These are phyloP conservation scores for Sebastes flavidus DNA, from an alignment of 2,797 vertebrate genomes.

Conservation along the genomic window DNA sequence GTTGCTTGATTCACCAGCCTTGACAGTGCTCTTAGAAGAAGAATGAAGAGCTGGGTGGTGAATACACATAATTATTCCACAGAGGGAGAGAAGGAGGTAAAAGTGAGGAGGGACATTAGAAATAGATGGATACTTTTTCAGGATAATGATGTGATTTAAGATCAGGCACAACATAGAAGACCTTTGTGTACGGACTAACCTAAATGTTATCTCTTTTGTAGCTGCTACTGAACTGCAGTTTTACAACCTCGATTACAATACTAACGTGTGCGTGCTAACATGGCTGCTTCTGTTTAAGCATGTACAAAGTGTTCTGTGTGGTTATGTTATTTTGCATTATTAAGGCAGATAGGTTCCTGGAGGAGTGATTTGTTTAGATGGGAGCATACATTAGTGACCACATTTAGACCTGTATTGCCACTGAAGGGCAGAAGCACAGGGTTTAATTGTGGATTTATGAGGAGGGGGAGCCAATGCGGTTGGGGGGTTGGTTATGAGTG, in stretches of 20 bases:
- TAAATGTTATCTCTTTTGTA: no score
- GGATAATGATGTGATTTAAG: background rate
- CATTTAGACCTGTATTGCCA: background rate
- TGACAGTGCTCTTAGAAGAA: background rate
- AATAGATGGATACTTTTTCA: background rate
- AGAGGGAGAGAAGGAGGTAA: background rate
- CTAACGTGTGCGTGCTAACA: background rate
- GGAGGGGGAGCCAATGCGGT: background rate
- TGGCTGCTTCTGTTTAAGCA: background rate
- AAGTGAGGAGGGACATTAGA: background rate
- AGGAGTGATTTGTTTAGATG: background rate
- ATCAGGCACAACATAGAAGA: background rate
- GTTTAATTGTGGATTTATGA: background rate
- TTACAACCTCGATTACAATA: background rate
- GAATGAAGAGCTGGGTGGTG: background rate
- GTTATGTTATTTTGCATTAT: background rate
- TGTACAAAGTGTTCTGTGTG: no score
- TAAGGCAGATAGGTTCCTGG: background rate
- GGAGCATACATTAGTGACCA: background rate
- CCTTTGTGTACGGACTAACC: background rate
- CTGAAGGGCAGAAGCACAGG: background rate
- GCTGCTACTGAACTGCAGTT: background rate
- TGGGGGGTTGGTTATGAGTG: background rate
- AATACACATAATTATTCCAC: conserved; percentile 17
- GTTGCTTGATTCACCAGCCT: background rate